Conservation (phyloP, 1,140 invertebrate genomes). For the Bombus picipes region DNA sequence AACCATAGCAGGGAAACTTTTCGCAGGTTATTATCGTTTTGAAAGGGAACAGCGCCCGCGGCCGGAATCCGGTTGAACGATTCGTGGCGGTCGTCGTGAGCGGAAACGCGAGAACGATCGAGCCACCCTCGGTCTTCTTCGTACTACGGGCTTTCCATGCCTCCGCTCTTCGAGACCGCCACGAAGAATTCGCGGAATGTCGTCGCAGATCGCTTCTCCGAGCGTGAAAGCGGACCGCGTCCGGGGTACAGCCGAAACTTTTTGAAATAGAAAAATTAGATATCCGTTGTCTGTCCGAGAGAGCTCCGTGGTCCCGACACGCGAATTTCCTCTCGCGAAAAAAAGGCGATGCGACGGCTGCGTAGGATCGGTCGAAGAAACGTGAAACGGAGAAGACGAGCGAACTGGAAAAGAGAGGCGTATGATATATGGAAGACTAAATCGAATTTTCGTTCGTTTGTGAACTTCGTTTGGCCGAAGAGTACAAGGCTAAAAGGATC, state of each 20-base stretch:
- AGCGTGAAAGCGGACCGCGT: slow-evolving; percentile 41
- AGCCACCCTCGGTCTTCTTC: slow-evolving; percentile 38
- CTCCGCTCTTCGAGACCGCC: slow-evolving; percentile 26
- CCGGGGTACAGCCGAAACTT: slow-evolving; percentile 65
- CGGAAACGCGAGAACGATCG: slow-evolving; percentile 70
- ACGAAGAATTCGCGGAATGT: slow-evolving; percentile 73
- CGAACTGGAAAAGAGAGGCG: slow-evolving; percentile 48
- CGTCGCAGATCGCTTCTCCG: slow-evolving; percentile 66
- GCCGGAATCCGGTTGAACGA: slow-evolving; percentile 66
- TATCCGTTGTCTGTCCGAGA: slow-evolving; percentile 66
- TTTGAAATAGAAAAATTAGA: slow-evolving; percentile 79
- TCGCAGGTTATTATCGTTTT: slow-evolving; percentile 44
- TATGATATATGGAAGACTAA: slow-evolving; percentile 79
- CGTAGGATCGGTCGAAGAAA: slow-evolving; percentile 17
- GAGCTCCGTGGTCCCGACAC: slow-evolving; percentile 26
- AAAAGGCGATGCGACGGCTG: slow-evolving; percentile 2
- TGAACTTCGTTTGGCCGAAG: slow-evolving; percentile 76
- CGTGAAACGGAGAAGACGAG: slow-evolving; percentile 15
- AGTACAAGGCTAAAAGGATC: slow-evolving; percentile 68
- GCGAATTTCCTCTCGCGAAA: slow-evolving; percentile 52
- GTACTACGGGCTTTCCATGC: slow-evolving; percentile 20
- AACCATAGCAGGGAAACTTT: neutral
- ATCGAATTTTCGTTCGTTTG: slow-evolving; percentile 80
- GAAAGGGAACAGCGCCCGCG: slow-evolving; percentile 43
- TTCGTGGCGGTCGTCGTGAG: slow-evolving; percentile 66